Percentiles rank a stretch among this genome's conserved stretches.
Evolutionary conservation across 2,113 vertebrate genomes (phyloP).

Genomic region (Manacus vitellinus): DNA sequence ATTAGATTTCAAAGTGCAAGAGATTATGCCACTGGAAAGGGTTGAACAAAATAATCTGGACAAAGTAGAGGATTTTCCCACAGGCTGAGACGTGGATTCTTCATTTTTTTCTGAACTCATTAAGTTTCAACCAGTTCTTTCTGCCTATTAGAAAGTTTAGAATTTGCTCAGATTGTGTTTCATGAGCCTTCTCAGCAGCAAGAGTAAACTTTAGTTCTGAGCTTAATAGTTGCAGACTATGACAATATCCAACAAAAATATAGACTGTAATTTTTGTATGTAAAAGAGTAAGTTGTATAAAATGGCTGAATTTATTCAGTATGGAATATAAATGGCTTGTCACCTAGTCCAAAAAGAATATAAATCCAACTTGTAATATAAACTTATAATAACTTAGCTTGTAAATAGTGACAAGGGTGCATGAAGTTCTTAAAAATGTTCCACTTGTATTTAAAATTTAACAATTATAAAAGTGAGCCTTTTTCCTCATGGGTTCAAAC

Average conservation of each 20-base stretch:
- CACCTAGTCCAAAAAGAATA: conserved; percentile 32
- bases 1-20: neutral
- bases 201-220: neutral
- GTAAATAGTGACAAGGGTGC: conserved; percentile 59
- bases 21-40: neutral
- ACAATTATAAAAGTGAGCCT: neutral
- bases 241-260: conserved; percentile 17
- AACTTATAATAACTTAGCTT: conserved; percentile 13
- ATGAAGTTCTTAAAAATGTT: conserved; percentile 50
- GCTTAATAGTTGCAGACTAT: neutral
- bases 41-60: neutral
- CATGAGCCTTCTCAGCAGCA: neutral
- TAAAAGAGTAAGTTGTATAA: conserved; percentile 19
- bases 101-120: neutral
- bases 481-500: neutral
- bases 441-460: conserved; percentile 26
- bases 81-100: neutral
- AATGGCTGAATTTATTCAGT: conserved; percentile 7
- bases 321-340: conserved; percentile 13
- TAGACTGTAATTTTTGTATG: conserved; percentile 16
- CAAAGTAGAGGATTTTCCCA: neutral
- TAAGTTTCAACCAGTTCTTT: neutral
- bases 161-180: neutral
- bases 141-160: neutral
- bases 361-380: conserved; percentile 55